Evolutionary conservation across 2,888 invertebrate species (phyloP), one percentile per base, ranked within the genome.

Genomic region (Mesoligia furuncula): DNA sequence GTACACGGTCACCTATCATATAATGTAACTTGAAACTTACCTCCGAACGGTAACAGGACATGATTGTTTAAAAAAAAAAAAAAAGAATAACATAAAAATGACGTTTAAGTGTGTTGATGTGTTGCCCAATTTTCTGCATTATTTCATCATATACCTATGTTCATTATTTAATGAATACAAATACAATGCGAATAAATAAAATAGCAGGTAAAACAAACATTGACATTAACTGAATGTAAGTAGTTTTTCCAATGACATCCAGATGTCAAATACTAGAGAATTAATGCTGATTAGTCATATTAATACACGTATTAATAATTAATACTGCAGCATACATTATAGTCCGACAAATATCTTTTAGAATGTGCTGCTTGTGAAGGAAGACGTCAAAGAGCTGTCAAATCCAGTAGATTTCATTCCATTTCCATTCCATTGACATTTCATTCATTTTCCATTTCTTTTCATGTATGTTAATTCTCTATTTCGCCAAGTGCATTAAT

Each of bases 1-100:
- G n/a, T 48, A 59, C 61, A 57, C 67, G 71, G 71, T 84, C 75
- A 79, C 79, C 73, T 77, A 75, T 69, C 68, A 36, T 36, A 76
- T 75, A 77, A 73, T 13, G n/a, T 48, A 48, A 71, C 65, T 61
- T 70, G 24, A 70, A 64, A 57, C 27, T 51, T 36, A 27, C 71
- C 59, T 45, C 20, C 24, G 42, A 57, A n/a, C 5, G 4, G 8
- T 45, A n/a, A 36, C 6, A 36, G 45, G 45, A 31, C 13, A 0
- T 17, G 24, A n/a, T n/a, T n/a, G n/a, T n/a, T 39, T 0, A 7
- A 0, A 36, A 59, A 20, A 45, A 4, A 15, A 1, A 31, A 57
- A 36, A 61, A 57, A 48, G 6, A 48, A 74, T 51, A 31, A 20
- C 5, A 45, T 45, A 7, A 7, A 39, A 36, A 36, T 59, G 57